Evolutionary conservation across 2,888 invertebrate genomes (phyloP).

Genomic region (Melikaiella ostensackeni): DNA sequence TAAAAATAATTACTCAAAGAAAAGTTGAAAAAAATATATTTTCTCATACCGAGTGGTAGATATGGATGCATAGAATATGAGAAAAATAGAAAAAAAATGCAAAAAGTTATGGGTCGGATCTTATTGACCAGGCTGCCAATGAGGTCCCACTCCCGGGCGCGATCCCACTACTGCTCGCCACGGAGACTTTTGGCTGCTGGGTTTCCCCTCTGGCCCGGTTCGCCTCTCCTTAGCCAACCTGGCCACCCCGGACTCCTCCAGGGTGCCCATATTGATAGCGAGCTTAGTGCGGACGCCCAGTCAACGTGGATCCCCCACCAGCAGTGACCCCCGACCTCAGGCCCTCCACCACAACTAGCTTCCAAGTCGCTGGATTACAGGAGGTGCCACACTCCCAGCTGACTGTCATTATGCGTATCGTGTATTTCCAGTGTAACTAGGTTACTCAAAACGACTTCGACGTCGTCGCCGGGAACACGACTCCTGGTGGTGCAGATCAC

Average conservation of each 20-base stretch:
- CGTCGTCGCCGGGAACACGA: not conserved
- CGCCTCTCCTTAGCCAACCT: conserved; percentile 98
- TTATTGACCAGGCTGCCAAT: conserved; percentile 90
- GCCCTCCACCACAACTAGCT: conserved; percentile 93
- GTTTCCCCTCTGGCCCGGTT: conserved; percentile 99
- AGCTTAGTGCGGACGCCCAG: conserved; percentile 98
- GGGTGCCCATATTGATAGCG: conserved; percentile 96
- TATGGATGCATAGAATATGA: not conserved
- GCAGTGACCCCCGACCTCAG: conserved; percentile 92
- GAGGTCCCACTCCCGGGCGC: conserved; percentile 95
- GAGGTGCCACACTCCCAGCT: conserved; percentile 97
- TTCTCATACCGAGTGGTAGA: not conserved
- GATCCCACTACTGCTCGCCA: conserved; percentile 99
- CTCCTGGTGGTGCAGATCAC: not conserved
- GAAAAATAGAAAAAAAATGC: conserved; percentile 63
- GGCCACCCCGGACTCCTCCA: conserved; percentile 89
- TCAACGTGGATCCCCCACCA: conserved; percentile 86
- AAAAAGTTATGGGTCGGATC: conserved; percentile 86
- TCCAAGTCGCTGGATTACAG: conserved; percentile 99
- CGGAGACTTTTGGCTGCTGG: conserved; percentile 99
- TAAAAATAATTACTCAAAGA: not conserved
- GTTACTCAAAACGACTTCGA: not conserved
- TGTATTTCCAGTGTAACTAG: conserved; percentile 54
- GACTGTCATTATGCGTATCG: conserved; percentile 44
- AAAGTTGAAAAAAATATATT: not conserved